These are phyloP conservation scores for Astreopora myriophthalma DNA, from an alignment of 64 coral and sea anemone genomes.

Conservation along the genomic window DNA sequence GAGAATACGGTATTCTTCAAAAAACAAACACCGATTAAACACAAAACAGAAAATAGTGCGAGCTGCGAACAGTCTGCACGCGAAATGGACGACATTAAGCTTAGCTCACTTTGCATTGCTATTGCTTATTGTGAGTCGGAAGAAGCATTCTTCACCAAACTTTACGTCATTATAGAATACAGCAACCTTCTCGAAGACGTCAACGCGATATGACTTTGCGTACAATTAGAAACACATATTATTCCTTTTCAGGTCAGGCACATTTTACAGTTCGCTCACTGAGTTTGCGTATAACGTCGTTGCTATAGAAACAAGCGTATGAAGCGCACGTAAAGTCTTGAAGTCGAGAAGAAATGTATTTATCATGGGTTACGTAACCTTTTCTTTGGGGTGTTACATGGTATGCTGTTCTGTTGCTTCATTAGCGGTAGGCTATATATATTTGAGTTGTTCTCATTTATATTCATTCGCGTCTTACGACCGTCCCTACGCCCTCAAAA, in stretches of 20 bases:
- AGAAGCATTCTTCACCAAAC: neutral
- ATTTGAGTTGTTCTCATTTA: too few species aligned
- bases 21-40: slow-evolving; percentile 41
- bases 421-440: too few species aligned
- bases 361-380: too few species aligned
- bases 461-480: too few species aligned
- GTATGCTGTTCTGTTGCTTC: too few species aligned
- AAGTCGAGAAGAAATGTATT: too few species aligned
- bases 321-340: neutral
- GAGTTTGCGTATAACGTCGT: slow-evolving; percentile 45
- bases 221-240: neutral
- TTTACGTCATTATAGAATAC: neutral
- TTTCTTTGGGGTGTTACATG: too few species aligned
- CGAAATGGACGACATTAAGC: neutral
- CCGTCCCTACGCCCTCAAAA: too few species aligned
- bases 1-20: slow-evolving; percentile 93
- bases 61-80: neutral
- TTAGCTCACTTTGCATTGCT: slow-evolving; percentile 24
- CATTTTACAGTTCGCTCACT: neutral
- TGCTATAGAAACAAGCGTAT: slow-evolving; percentile 5
- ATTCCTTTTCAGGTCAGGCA: neutral
- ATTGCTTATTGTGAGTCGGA: neutral
- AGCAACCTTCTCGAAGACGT: neutral
- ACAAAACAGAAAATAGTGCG: neutral
- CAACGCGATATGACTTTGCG: neutral